Percentiles rank a stretch among this genome's conserved stretches.
Conservation (phyloP, 2,797 vertebrate species). For the Arrhamphus sclerolepis region DNA sequence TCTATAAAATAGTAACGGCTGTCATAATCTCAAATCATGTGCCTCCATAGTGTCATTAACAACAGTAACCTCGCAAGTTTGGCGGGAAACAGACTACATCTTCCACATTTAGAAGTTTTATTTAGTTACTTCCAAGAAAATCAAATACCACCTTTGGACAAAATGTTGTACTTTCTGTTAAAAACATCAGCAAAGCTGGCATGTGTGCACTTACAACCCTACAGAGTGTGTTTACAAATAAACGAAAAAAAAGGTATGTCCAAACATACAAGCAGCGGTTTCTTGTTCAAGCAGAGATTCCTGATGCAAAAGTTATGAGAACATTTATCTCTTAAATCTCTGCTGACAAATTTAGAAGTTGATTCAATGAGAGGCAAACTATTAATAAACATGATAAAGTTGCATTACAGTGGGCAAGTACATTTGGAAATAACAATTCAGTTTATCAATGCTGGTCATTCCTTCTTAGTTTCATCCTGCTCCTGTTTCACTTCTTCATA, state of each 20-base stretch:
- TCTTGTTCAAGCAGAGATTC: conserved; percentile 46
- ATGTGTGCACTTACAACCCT: conserved; percentile 17
- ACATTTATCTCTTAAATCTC: conserved; percentile 29
- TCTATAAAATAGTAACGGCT: too few species aligned
- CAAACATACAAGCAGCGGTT: conserved; percentile 43
- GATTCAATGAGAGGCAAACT: conserved; percentile 45
- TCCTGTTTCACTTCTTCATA: conserved; percentile 76
- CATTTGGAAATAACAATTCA: conserved; percentile 38
- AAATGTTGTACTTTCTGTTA: conserved; percentile 1
- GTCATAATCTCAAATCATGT: too few species aligned
- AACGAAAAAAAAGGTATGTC: conserved; percentile 30
- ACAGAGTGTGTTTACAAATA: conserved; percentile 30
- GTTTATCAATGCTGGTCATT: conserved; percentile 55
- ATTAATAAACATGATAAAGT: conserved; percentile 47
- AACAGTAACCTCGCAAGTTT: too few species aligned
- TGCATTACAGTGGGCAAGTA: conserved; percentile 57
- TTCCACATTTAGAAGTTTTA: neutral
- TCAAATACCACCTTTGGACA: neutral
- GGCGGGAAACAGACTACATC: too few species aligned
- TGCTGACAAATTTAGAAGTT: conserved; percentile 40
- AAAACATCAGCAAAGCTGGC: neutral
- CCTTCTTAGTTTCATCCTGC: conserved; percentile 65
- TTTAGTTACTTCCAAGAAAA: neutral
- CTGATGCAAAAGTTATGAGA: conserved; percentile 22
- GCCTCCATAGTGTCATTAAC: too few species aligned